Base-by-base conservation (phyloP, 2,113 vertebrate genomes). In the Oenanthe melanoleuca region DNA sequence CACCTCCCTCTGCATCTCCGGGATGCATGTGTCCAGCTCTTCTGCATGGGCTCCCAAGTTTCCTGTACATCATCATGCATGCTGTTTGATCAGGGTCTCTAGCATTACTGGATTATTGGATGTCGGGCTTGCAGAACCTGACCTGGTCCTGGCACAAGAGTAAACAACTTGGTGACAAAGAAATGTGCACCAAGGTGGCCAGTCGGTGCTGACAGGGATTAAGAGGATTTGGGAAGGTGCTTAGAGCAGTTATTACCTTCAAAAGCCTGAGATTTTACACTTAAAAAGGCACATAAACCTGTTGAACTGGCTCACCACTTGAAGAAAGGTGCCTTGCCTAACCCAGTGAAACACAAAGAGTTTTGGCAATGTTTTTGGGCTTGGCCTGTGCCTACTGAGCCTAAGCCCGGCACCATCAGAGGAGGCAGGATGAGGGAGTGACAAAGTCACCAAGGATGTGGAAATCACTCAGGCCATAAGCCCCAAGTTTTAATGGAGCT, bases 291-390 rank as follows among this genome's bases (percentile, higher is more conserved):
- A 40, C 4, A 73, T 14, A 80, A 85, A 12, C 42, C 37, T 47
- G 37, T 7, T 29, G 61, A 74, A 82, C 8, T 80, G 47, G 31
- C 42, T 71, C 24, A 70, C 8, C 14, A 26, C 24, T 71, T 20
- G 24, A 86, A 93, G 38, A n/a, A 88, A 91, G 38, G 7, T 63
- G 49, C 14, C 38, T 42, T 80, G 11, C 34, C 67, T 64, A 59
- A 67, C 9, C 14, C 57, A 59, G 0, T 55, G 67, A 80, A 38
- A 75, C 22, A 18, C 9, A 56, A 13, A 0, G 0, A 70, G 33
- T 49, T 44, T 33, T 22, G 66, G 22, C 19, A 65, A 28, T 20
- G 23, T 70, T 81, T 14, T 49, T 24, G 26, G 24, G 16, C 21
- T 91, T 66, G 23, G 52, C 7, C 29, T 74, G 5, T 65, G 69